A percentile compares a stretch with the other conserved stretches of the same genome.
Evolutionary conservation across 2,113 vertebrate species (phyloP).

Genomic region (Dromaius novaehollandiae): DNA sequence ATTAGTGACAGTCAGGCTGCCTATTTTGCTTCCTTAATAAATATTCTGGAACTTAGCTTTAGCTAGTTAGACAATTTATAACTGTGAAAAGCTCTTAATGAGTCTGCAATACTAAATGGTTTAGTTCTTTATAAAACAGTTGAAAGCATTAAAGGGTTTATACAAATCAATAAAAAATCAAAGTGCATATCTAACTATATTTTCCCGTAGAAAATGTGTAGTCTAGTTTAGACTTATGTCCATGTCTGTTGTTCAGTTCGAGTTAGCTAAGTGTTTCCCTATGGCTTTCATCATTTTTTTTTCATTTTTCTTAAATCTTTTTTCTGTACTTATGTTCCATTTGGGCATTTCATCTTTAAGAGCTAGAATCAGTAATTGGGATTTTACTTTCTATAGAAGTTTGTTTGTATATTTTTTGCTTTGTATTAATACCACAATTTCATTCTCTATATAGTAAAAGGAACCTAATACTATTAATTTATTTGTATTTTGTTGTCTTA

Average conservation of each 20-base stretch:
- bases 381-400: background rate
- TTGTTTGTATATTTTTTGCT: background rate
- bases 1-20: rapidly evolving
- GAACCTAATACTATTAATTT: background rate
- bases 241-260: background rate
- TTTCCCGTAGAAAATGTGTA: background rate
- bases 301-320: background rate
- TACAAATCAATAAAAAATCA: background rate
- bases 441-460: background rate
- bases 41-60: background rate
- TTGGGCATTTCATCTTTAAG: background rate
- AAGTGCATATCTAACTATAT: background rate
- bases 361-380: background rate
- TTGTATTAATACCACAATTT: background rate
- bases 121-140: background rate
- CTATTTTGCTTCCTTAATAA: background rate
- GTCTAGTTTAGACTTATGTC: background rate
- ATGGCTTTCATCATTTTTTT: background rate
- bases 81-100: background rate
- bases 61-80: background rate
- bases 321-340: background rate
- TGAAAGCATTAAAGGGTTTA: rapidly evolving
- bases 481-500: background rate
- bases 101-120: background rate
- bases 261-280: slow-evolving; percentile 9